These are phyloP conservation scores for Cetoscarus ocellatus DNA, from an alignment of 2,797 vertebrate genomes.

Conservation along the genomic window DNA sequence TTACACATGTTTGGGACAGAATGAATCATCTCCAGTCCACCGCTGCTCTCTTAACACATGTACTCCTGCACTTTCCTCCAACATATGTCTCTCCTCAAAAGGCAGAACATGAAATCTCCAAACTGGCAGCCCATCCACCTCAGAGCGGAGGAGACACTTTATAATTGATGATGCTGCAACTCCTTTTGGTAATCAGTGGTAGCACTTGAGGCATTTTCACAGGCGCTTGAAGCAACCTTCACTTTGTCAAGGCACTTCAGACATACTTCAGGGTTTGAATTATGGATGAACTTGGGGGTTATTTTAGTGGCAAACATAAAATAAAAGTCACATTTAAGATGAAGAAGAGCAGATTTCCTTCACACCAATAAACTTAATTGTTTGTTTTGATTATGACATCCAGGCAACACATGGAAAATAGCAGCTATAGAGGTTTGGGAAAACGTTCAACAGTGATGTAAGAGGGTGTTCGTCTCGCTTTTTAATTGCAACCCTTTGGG, in stretches of 20 bases:
- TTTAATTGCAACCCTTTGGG: conserved; percentile 24
- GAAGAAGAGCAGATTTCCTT: conserved; percentile 1
- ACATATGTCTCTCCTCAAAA: neutral
- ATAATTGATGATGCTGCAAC: conserved; percentile 62
- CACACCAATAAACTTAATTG: neutral
- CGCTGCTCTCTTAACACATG: conserved; percentile 19
- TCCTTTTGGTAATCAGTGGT: conserved; percentile 54
- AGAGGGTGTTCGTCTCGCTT: conserved; percentile 7
- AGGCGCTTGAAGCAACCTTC: conserved; percentile 29
- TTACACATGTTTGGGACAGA: conserved; percentile 24
- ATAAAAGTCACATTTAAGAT: conserved; percentile 23
- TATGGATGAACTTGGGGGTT: conserved; percentile 19
- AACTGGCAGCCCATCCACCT: conserved; percentile 25
- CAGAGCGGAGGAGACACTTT: conserved; percentile 40
- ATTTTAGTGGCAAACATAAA: conserved; percentile 9
- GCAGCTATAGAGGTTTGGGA: conserved; percentile 20
- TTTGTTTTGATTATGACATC: neutral
- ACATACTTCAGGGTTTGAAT: conserved; percentile 25
- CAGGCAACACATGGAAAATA: conserved; percentile 14
- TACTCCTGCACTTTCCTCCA: conserved; percentile 10
- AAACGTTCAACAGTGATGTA: conserved; percentile 22
- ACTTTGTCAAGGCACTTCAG: conserved; percentile 38
- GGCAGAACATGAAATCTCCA: conserved; percentile 2
- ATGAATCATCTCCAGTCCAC: conserved; percentile 17
- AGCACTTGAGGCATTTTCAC: conserved; percentile 46